Evolutionary conservation across 2,888 invertebrate genomes (phyloP).

Genomic region (Kryphioiulus occultus): DNA sequence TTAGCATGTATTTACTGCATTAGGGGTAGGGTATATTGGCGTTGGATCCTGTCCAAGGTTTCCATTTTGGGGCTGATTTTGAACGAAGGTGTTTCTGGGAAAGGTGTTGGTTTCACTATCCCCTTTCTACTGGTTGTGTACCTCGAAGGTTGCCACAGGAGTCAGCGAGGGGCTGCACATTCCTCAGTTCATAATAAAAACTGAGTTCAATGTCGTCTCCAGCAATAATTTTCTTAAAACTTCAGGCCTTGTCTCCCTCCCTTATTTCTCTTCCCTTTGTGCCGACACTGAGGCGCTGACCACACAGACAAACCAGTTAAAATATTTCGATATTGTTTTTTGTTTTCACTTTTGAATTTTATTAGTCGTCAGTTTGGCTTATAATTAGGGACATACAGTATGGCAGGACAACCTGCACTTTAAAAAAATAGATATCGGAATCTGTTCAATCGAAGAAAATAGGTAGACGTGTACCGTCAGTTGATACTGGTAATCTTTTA

Average conservation of each 20-base stretch:
- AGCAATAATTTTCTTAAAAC: background rate
- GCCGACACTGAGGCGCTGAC: background rate
- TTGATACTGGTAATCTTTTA: no score
- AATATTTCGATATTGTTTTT: background rate
- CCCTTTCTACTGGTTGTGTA: background rate
- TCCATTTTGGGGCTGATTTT: background rate
- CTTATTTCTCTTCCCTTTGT: slow-evolving; percentile 3
- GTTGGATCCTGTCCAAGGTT: background rate
- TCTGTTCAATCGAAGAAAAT: background rate
- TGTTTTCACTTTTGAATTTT: background rate
- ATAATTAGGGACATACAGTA: background rate
- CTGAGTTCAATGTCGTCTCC: slow-evolving; percentile 10
- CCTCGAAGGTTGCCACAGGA: slow-evolving; percentile 6
- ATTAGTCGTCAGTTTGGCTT: background rate
- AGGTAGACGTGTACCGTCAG: background rate
- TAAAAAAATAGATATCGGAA: no score
- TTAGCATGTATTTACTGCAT: background rate
- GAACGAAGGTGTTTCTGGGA: background rate
- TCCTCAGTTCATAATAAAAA: slow-evolving; percentile 13
- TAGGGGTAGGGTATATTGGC: background rate
- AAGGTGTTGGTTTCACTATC: background rate
- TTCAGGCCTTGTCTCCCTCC: background rate
- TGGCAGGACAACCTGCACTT: background rate
- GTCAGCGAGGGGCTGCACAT: background rate
- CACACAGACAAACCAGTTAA: background rate